phyloP scores from a whole-genome alignment of 2,797 vertebrate species.

The Odontamblyopus lacepedii region DNA sequence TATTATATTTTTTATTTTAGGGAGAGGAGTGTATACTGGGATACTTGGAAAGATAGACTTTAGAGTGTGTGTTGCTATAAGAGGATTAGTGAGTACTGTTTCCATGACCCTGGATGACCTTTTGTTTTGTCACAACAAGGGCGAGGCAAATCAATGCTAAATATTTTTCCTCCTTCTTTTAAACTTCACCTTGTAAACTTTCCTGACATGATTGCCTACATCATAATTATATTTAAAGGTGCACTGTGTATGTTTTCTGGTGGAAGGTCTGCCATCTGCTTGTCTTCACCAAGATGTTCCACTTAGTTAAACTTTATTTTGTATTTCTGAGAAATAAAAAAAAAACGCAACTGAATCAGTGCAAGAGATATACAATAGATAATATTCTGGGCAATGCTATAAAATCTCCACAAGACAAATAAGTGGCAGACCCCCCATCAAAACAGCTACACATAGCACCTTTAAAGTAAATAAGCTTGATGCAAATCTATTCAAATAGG shows the following conservation, averaged over 20 bases:
- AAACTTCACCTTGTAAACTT: not conserved
- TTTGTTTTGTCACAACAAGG: constrained; percentile 10
- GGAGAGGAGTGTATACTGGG: not conserved
- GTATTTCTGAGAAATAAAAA: too few relatives aligned
- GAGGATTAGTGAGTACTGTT: constrained; percentile 5
- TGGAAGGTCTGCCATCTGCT: too few relatives aligned
- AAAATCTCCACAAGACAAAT: too few relatives aligned
- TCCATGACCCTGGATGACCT: constrained; percentile 1
- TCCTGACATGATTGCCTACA: not conserved
- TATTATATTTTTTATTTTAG: not conserved
- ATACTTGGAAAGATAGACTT: not conserved
- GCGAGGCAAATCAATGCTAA: not conserved
- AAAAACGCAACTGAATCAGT: too few relatives aligned
- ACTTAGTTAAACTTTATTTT: too few relatives aligned
- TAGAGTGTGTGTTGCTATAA: not conserved
- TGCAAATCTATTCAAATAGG: not conserved
- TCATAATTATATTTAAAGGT: not conserved
- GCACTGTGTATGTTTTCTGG: too few relatives aligned
- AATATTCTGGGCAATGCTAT: too few relatives aligned
- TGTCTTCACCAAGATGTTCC: too few relatives aligned
- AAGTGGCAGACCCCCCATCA: too few relatives aligned
- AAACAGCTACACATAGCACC: too few relatives aligned
- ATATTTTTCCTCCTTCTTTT: not conserved
- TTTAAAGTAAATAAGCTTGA: not conserved
- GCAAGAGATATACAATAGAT: too few relatives aligned